Base-by-base conservation (phyloP, 1,140 invertebrate species). In the Drosophila sproati region DNA sequence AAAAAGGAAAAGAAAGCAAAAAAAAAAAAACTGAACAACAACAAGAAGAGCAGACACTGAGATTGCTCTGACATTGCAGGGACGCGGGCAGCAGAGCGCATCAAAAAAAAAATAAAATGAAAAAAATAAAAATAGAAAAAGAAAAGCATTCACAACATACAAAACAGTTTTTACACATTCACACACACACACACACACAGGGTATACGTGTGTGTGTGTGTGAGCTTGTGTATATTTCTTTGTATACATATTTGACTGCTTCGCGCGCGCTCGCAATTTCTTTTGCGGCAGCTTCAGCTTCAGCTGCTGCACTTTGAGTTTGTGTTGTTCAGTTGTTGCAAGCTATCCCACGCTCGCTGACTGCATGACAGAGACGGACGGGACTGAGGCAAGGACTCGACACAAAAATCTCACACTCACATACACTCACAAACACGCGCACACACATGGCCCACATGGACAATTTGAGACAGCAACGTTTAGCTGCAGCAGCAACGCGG, bases 301-400 rank as follows among this genome's bases (percentile, higher is more conserved):
- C 67, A 80, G 61, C 77, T 78, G 79, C 66, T 88, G 83, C 83
- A 87, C 79, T 87, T 87, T 82, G 83, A 64, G 69, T 77, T 88
- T 78, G 72, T 83, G 83, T 82, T 88, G 66, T 87, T 87, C 83
- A 87, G 83, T 87, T 82, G 83, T 88, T 88, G 83, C 83, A 88
- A 87, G 83, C 75, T 83, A 88, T 87, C 80, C 83, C 83, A 80
- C 70, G 83, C 80, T 88, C 73, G 73, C 83, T 87, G 83, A 79
- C 83, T 76, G 80, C 60, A 63, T 47, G 56, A 76, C 73, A 64
- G 56, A 77, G 69, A 88, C 83, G 82, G 78, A 83, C 73, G 73
- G 63, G 74, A 88, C 83, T 73, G 82, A 87, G 73, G 68, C 51
- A 66, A 50, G 59, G 71, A 82, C 80, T 50, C 56, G 45, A 50